phyloP scores from a whole-genome alignment of 1,140 invertebrate genomes.

The Macrobrachium rosenbergii region DNA sequence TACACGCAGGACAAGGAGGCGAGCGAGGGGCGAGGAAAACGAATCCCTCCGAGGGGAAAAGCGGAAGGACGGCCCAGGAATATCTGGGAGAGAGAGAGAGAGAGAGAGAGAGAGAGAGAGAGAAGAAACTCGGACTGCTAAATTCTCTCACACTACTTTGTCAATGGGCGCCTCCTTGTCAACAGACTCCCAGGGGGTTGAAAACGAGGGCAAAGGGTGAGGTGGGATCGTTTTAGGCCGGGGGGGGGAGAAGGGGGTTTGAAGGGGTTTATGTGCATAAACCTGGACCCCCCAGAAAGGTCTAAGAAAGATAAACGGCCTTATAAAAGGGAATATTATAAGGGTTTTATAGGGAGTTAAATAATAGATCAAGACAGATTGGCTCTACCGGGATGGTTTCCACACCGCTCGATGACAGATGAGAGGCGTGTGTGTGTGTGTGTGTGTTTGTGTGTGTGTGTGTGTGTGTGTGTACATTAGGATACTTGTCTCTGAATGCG shows the following conservation, averaged over 20 bases:
- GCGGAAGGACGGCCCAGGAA: background rate
- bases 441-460: too few species aligned
- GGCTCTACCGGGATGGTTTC: too few species aligned
- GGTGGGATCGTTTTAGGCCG: background rate
- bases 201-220: background rate
- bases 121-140: background rate
- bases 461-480: too few species aligned
- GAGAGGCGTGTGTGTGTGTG: too few species aligned
- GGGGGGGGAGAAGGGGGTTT: background rate
- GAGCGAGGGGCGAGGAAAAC: background rate
- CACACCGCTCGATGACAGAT: too few species aligned
- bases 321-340: too few species aligned
- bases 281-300: too few species aligned
- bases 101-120: constrained; percentile 11
- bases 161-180: constrained; percentile 1
- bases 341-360: too few species aligned
- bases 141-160: background rate
- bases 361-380: too few species aligned
- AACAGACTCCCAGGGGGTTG: background rate
- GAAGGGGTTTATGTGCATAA: background rate
- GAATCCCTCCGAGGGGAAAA: background rate
- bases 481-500: too few species aligned
- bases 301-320: too few species aligned
- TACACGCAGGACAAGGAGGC: background rate
- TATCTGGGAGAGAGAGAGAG: background rate